Evolutionary conservation across 2,888 invertebrate species (phyloP).

Genomic region (Acrobasis consociella): DNA sequence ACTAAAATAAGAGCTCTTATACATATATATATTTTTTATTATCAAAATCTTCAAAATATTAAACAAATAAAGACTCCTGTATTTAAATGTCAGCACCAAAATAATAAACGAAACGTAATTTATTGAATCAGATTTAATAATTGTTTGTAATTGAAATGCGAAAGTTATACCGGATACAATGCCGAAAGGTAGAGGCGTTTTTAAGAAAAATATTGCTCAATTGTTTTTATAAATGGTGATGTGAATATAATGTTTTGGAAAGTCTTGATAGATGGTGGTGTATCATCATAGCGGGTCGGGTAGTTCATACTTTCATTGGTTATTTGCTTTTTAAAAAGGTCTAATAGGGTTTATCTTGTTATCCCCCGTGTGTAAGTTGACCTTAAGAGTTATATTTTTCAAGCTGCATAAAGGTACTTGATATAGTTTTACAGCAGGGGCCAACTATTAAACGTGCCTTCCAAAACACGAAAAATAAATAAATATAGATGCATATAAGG

Average conservation of each 20-base stretch:
- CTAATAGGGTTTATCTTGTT: neutral
- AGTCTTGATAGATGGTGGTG: slow-evolving; percentile 18
- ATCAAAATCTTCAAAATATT: neutral
- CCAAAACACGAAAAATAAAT: too few relatives aligned
- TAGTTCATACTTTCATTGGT: slow-evolving; percentile 11
- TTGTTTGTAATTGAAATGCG: slow-evolving; percentile 63
- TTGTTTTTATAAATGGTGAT: slow-evolving; percentile 25
- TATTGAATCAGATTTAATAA: slow-evolving; percentile 56
- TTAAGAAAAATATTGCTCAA: slow-evolving; percentile 29
- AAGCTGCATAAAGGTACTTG: too few relatives aligned
- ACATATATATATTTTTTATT: too few relatives aligned
- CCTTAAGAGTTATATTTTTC: too few relatives aligned
- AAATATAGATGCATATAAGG: too few relatives aligned
- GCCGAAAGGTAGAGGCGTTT: slow-evolving; percentile 47
- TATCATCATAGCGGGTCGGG: slow-evolving; percentile 2
- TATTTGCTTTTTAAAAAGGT: neutral
- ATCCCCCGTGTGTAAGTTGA: too few relatives aligned
- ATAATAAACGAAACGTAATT: slow-evolving; percentile 49
- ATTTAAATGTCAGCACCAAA: slow-evolving; percentile 51
- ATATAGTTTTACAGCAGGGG: too few relatives aligned
- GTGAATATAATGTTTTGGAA: slow-evolving; percentile 23
- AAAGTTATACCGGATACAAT: slow-evolving; percentile 36
- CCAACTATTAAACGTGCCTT: too few relatives aligned
- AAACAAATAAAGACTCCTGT: slow-evolving; percentile 49
- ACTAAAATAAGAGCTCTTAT: too few relatives aligned